Base-by-base conservation (phyloP, 2,888 invertebrate species). In the Melipona beecheii region DNA sequence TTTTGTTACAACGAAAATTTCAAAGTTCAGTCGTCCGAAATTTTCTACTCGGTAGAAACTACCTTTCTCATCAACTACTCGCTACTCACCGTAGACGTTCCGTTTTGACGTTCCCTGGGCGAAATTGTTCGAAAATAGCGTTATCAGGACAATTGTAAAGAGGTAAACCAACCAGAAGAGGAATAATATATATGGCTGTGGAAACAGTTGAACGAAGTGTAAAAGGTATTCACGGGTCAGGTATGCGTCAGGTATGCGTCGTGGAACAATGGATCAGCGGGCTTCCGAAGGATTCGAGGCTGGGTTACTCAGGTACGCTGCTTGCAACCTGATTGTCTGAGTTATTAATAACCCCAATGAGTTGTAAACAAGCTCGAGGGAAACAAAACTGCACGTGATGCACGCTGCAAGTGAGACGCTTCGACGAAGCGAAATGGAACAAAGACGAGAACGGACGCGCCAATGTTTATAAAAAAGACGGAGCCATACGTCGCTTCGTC, bases 241-340 rank as follows among this genome's bases (percentile, higher is more conserved):
- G 87, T 86, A 88, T 73, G 78, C 77, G 72, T 84, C 87, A 88
- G 87, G 87, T 86, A 88, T 73, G 78, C 77, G 79, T 84, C 68
- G 75, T 58, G 65, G 88, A 77, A 88, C 84, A 88, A 88, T 86
- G 73, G 86, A 82, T 60, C 71, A 75, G 70, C 70, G 75, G 81
- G 82, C 60, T 86, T 70, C 70, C 77, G 72, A 56, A 78, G 78
- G 77, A 76, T 70, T 72, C 70, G 36, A 31, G 73, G 81, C 58
- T 17, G 68, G 71, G 71, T 76, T 78, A 54, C 75, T 81, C 88
- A 86, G 85, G 88, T 88, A 89, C 85, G 82, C 83, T 89, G 90
- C 89, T 90, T 87, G 85, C 86, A 84, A 89, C 86, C 87, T 87
- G 89, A 89, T 91, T 85, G 88, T 85, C 85, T 78, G 19, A 75